Conservation (phyloP, 37 sponge, comb jelly and placozoan genomes). For the Dysidea cf. avara region DNA sequence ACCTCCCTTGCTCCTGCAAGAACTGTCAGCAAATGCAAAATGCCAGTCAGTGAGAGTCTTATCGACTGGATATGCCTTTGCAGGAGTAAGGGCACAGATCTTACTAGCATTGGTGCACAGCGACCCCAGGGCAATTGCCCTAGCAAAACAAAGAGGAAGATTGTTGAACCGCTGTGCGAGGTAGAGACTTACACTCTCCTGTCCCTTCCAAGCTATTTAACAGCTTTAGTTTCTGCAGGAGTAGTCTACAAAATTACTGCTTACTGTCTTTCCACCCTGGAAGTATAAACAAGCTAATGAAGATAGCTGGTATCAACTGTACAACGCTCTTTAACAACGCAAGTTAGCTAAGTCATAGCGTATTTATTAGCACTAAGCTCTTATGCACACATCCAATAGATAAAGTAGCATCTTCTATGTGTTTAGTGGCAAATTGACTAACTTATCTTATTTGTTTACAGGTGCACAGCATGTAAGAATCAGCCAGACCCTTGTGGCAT, state of each 20-base stretch:
- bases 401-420: neutral
- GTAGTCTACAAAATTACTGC: conserved; percentile 89
- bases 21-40: too few relatives aligned
- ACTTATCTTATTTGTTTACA: neutral
- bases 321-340: conserved; percentile 87
- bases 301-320: conserved; percentile 86
- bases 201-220: too few relatives aligned
- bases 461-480: neutral
- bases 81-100: conserved; percentile 46
- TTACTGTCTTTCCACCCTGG: conserved; percentile 95
- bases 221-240: conserved; percentile 54
- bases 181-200: too few relatives aligned
- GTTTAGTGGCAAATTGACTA: neutral
- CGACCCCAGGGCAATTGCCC: conserved; percentile 76
- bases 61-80: conserved; percentile 88
- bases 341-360: too few relatives aligned
- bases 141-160: conserved; percentile 75
- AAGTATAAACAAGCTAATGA: conserved; percentile 84
- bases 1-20: too few relatives aligned
- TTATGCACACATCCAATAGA: too few relatives aligned
- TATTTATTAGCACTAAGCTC: too few relatives aligned
- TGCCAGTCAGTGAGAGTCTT: conserved; percentile 46
- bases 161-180: conserved; percentile 92
- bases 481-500: too few relatives aligned
- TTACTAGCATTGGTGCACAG: conserved; percentile 40